Percentiles rank a stretch among this genome's conserved stretches.
phyloP scores from a whole-genome alignment of 1,140 invertebrate genomes.

The Episyrphus balteatus region DNA sequence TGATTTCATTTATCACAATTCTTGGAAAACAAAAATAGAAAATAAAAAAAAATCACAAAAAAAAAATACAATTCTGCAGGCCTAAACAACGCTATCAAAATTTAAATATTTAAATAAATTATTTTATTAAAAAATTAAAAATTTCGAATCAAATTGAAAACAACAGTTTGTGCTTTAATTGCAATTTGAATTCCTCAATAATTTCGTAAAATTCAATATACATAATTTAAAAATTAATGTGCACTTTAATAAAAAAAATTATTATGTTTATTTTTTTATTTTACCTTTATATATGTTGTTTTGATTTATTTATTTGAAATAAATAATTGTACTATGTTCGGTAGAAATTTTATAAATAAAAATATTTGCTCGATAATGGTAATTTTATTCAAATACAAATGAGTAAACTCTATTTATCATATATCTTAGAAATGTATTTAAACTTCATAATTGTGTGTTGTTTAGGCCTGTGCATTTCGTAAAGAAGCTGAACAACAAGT shows the following conservation, averaged over 20 bases:
- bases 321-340: slow-evolving; percentile 10
- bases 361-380: too few species aligned
- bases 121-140: too few species aligned
- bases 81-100: neutral
- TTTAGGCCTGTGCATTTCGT: slow-evolving; percentile 36
- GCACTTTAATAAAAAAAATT: neutral
- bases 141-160: slow-evolving; percentile 36
- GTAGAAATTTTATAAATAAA: slow-evolving; percentile 23
- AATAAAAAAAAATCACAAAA: slow-evolving; percentile 4
- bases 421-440: too few species aligned
- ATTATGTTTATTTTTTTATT: neutral
- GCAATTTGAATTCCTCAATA: slow-evolving; percentile 8
- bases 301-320: neutral
- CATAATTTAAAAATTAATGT: neutral
- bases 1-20: too few species aligned
- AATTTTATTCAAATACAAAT: too few species aligned
- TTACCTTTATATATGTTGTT: neutral
- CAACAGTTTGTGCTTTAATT: slow-evolving; percentile 36
- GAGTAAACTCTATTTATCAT: too few species aligned
- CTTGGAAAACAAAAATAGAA: slow-evolving; percentile 3
- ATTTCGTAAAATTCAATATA: neutral
- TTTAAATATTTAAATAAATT: too few species aligned
- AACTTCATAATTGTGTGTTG: neutral
- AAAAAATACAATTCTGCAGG: slow-evolving; percentile 10
- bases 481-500: slow-evolving; percentile 34